phyloP scores from a whole-genome alignment of 2,797 vertebrate species.

The Lithobates sylvaticus region DNA sequence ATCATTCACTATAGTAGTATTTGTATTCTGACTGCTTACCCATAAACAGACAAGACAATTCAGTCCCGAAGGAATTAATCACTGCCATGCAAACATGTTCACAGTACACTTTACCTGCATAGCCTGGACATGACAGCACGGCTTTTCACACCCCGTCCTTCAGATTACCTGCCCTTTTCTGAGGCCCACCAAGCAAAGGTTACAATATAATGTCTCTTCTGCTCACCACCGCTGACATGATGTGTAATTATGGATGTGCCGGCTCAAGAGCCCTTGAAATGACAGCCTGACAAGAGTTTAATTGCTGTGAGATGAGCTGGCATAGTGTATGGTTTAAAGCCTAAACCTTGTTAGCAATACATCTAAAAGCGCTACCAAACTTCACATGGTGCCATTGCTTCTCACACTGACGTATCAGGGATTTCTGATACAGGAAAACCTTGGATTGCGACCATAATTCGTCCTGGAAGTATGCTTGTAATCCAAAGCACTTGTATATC shows the following conservation, averaged over 20 bases:
- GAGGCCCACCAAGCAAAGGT: constrained; percentile 27
- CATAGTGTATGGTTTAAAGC: constrained; percentile 24
- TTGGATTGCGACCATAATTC: no score
- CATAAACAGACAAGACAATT: background rate
- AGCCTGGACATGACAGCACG: background rate
- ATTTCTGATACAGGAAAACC: background rate
- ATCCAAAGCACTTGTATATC: no score
- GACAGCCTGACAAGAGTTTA: constrained; percentile 58
- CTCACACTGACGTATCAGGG: background rate
- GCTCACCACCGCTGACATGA: constrained; percentile 40
- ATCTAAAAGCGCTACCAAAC: constrained; percentile 14
- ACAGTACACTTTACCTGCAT: background rate
- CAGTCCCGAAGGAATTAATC: background rate
- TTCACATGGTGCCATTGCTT: background rate
- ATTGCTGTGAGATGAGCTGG: constrained; percentile 50
- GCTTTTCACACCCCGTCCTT: constrained; percentile 18
- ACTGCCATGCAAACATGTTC: background rate
- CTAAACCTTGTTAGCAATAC: constrained; percentile 19
- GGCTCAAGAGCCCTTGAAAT: constrained; percentile 59
- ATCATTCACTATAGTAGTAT: no score
- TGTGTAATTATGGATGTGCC: constrained; percentile 58
- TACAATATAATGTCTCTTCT: constrained; percentile 36
- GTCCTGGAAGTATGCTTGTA: no score
- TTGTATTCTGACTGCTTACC: background rate
- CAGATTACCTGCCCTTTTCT: constrained; percentile 33